Evolutionary conservation across 1,140 invertebrate genomes (phyloP).

Genomic region (Drosophila repleta): DNA sequence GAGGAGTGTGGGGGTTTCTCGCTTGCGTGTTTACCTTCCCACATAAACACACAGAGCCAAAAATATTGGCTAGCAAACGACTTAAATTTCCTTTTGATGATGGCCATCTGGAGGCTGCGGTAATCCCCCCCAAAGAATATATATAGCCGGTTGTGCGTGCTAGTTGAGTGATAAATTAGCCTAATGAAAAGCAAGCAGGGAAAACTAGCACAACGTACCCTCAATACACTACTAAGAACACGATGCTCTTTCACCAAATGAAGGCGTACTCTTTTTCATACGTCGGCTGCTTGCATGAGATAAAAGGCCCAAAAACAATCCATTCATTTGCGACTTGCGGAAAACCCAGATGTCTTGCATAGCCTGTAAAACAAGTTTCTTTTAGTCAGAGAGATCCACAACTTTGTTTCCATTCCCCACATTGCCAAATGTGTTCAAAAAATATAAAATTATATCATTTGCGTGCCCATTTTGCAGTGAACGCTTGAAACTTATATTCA

Average conservation of each 20-base stretch:
- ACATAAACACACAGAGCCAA: conserved; percentile 60
- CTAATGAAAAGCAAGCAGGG: conserved; percentile 10
- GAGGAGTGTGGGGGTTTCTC: background rate
- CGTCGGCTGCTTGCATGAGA: background rate
- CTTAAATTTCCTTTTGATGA: conserved; percentile 67
- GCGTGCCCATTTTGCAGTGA: conserved; percentile 1
- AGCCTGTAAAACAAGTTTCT: conserved; percentile 33
- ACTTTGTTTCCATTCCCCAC: background rate
- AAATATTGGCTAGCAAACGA: conserved; percentile 64
- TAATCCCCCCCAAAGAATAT: conserved; percentile 50
- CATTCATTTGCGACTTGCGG: conserved; percentile 10
- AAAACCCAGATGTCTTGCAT: background rate
- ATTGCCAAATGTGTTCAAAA: background rate
- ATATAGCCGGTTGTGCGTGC: background rate
- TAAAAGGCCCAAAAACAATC: background rate
- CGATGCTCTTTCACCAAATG: too few species aligned
- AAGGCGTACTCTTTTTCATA: background rate
- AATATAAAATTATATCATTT: conserved; percentile 1
- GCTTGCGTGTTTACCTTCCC: conserved; percentile 75
- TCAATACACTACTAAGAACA: conserved; percentile 18
- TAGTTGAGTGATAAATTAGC: conserved; percentile 6
- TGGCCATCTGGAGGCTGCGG: conserved; percentile 56
- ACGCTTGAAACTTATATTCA: conserved; percentile 15
- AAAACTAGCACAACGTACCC: conserved; percentile 4
- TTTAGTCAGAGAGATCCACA: background rate